phyloP scores from a whole-genome alignment of 1,140 invertebrate genomes.

The Ceratina australensis region DNA sequence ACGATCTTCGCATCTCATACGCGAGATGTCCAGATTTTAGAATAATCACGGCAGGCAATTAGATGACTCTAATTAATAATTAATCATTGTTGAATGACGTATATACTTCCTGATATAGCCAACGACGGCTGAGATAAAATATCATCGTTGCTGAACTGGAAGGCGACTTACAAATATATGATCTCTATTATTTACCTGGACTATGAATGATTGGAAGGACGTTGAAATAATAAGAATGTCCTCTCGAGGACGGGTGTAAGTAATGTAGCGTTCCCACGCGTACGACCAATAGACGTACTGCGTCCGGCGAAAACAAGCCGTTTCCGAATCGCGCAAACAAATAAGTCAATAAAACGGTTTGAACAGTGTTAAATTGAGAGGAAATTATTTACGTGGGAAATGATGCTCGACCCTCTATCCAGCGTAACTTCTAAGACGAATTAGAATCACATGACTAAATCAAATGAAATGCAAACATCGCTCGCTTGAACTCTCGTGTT shows the following conservation, averaged over 20 bases:
- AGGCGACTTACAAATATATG: neutral
- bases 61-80: neutral
- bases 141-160: neutral
- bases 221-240: slow-evolving; percentile 45
- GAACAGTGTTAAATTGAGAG: slow-evolving; percentile 29
- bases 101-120: neutral
- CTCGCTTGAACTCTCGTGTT: too few relatives aligned
- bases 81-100: neutral
- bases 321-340: slow-evolving; percentile 69
- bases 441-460: too few relatives aligned
- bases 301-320: slow-evolving; percentile 70
- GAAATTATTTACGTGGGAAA: slow-evolving; percentile 1
- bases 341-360: slow-evolving; percentile 72
- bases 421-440: neutral
- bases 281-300: slow-evolving; percentile 27
- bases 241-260: slow-evolving; percentile 17
- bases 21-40: slow-evolving; percentile 50
- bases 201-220: slow-evolving; percentile 19
- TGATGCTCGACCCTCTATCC: neutral
- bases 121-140: too few relatives aligned
- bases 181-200: neutral
- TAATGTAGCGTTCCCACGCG: slow-evolving; percentile 41
- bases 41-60: slow-evolving; percentile 3
- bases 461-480: too few relatives aligned
- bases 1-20: slow-evolving; percentile 52